Conservation (phyloP, 2,888 invertebrate species). For the Dynastes maya region DNA sequence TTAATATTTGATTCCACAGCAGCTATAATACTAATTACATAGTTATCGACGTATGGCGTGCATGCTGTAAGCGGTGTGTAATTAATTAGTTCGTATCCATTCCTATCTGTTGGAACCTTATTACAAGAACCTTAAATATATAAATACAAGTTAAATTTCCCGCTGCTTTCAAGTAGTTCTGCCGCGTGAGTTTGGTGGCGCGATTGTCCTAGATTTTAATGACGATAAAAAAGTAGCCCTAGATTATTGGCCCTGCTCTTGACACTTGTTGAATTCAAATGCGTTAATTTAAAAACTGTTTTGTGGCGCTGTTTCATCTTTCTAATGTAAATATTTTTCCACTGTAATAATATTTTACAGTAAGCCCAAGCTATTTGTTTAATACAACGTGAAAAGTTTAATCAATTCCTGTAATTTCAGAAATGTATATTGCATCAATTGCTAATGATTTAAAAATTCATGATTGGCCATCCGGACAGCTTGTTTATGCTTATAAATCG, state of each 20-base stretch:
- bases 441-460: constrained; percentile 74
- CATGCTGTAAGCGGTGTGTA: too few species aligned
- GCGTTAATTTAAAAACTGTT: constrained; percentile 16
- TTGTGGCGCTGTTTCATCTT: constrained; percentile 14
- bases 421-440: constrained; percentile 75
- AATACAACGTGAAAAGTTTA: not conserved
- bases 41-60: too few species aligned
- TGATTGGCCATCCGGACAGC: constrained; percentile 73
- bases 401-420: constrained; percentile 27
- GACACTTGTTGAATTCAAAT: constrained; percentile 45
- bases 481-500: constrained; percentile 71
- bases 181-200: too few species aligned
- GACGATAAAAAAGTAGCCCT: not conserved
- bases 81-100: too few species aligned
- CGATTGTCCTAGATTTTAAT: too few species aligned
- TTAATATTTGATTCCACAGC: too few species aligned
- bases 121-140: too few species aligned
- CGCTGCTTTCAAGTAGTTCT: too few species aligned
- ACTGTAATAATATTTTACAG: not conserved
- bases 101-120: too few species aligned
- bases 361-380: not conserved
- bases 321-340: constrained; percentile 18
- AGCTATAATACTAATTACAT: too few species aligned
- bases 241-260: not conserved
- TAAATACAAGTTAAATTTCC: too few species aligned